Conservation (phyloP, 2,888 invertebrate genomes). For the Acheta domesticus region DNA sequence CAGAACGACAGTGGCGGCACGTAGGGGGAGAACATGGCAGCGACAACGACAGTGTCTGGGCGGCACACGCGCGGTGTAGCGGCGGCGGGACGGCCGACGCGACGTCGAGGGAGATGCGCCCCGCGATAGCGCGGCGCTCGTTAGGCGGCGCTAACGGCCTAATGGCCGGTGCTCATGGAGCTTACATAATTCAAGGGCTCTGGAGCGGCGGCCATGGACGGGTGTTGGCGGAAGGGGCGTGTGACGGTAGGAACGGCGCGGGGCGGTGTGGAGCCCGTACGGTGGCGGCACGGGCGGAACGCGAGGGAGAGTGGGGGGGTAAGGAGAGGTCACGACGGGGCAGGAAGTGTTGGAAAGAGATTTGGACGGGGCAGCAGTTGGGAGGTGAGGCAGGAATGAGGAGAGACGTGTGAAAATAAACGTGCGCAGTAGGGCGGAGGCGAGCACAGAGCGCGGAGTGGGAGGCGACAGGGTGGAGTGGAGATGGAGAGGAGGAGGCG, state of each 20-base stretch:
- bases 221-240: neutral
- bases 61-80: neutral
- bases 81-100: neutral
- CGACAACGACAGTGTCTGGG: no score
- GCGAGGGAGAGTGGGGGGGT: neutral
- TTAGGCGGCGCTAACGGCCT: constrained; percentile 1
- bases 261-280: neutral
- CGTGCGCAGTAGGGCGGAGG: no score
- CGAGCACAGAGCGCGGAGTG: no score
- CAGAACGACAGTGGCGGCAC: no score
- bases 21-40: no score
- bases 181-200: constrained; percentile 18
- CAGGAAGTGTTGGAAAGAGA: neutral
- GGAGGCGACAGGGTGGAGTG: neutral
- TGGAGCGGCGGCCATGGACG: neutral
- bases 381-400: neutral
- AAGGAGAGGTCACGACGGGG: neutral
- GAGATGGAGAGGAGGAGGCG: neutral
- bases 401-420: neutral
- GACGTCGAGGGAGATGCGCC: neutral
- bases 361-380: neutral
- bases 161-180: neutral
- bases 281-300: neutral
- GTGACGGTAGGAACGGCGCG: neutral
- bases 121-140: neutral